Evolutionary conservation across 1,140 invertebrate species (phyloP).

Genomic region (Achroia grisella): DNA sequence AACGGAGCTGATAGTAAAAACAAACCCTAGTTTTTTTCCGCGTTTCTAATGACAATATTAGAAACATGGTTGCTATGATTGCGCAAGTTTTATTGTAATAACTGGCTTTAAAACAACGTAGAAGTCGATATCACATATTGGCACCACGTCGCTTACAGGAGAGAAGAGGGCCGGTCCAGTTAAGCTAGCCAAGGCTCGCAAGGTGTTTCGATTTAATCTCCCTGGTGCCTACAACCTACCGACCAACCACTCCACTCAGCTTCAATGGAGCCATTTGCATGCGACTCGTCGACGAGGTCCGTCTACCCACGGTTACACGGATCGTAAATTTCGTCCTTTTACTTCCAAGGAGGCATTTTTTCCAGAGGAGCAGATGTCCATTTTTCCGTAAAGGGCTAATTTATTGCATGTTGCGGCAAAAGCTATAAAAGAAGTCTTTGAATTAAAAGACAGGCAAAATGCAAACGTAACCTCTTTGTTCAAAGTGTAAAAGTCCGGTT

Average conservation of each 20-base stretch:
- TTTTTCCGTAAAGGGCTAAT: slow-evolving; percentile 60
- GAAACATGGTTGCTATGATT: no score
- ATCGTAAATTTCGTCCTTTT: slow-evolving; percentile 69
- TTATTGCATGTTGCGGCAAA: slow-evolving; percentile 52
- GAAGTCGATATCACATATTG: no score
- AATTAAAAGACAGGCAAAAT: slow-evolving; percentile 44
- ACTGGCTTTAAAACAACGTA: no score
- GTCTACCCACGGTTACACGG: slow-evolving; percentile 60
- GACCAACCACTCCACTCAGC: slow-evolving; percentile 33
- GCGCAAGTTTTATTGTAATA: no score
- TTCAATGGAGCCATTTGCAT: slow-evolving; percentile 65
- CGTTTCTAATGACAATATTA: no score
- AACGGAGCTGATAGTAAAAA: no score
- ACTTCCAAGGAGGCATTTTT: slow-evolving; percentile 60
- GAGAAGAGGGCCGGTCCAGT: no score
- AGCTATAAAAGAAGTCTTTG: slow-evolving; percentile 43
- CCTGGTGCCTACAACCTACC: slow-evolving; percentile 28
- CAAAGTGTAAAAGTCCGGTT: slow-evolving; percentile 17
- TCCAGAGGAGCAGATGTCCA: slow-evolving; percentile 57
- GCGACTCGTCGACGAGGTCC: slow-evolving; percentile 53
- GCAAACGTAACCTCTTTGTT: slow-evolving; percentile 31
- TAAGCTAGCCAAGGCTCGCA: slow-evolving; percentile 1
- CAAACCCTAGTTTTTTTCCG: no score
- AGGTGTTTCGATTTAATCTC: slow-evolving; percentile 54
- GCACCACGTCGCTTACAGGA: no score